Conservation (phyloP, 1,140 invertebrate species). For the Phenacoccus solenopsis region DNA sequence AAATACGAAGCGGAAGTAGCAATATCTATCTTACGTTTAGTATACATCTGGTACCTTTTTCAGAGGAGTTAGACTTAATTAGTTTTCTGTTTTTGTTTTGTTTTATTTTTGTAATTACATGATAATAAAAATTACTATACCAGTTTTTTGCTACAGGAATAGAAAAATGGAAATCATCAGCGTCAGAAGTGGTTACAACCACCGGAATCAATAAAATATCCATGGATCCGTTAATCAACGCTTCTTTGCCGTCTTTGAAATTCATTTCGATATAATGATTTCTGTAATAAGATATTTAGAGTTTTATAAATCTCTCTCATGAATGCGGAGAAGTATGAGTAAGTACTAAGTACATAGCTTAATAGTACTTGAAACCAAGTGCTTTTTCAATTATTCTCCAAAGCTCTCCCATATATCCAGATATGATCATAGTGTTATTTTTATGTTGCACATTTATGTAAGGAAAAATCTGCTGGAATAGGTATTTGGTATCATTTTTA, state of each 20-base stretch:
- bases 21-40: conserved; percentile 17
- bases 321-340: not conserved
- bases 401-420: not conserved
- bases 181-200: conserved; percentile 21
- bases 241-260: conserved; percentile 17
- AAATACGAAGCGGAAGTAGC: conserved; percentile 23
- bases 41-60: conserved; percentile 23
- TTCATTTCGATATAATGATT: conserved; percentile 8
- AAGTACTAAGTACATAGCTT: not conserved
- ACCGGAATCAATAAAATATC: conserved; percentile 22
- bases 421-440: not conserved
- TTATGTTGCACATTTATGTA: not conserved
- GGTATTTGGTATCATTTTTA: too few relatives aligned
- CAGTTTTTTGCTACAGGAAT: conserved; percentile 22
- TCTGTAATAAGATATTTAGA: not conserved
- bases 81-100: too few relatives aligned
- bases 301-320: not conserved
- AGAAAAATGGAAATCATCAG: conserved; percentile 22
- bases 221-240: conserved; percentile 13
- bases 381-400: not conserved
- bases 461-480: not conserved
- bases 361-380: not conserved
- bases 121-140: conserved; percentile 8
- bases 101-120: not conserved
- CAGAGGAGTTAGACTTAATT: not conserved